phyloP scores from a whole-genome alignment of 2,888 invertebrate genomes.

The Eledone cirrhosa region DNA sequence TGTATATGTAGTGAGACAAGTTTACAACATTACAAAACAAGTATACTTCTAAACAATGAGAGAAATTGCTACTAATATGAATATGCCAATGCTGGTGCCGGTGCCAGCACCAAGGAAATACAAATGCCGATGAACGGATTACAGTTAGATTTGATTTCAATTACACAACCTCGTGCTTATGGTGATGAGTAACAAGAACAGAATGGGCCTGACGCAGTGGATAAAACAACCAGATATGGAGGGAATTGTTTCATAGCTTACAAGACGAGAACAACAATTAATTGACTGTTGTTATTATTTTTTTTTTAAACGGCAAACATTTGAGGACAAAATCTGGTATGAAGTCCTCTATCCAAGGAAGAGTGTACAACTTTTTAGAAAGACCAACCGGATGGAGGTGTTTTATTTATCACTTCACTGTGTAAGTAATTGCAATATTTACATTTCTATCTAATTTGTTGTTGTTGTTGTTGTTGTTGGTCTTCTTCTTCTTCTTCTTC shows the following conservation, averaged over 20 bases:
- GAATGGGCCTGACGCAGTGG: conserved; percentile 37
- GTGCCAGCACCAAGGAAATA: too few species aligned
- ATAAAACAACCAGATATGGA: conserved; percentile 23
- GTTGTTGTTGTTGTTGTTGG: not conserved
- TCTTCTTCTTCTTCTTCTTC: not conserved
- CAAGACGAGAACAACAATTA: conserved; percentile 34
- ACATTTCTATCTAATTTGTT: not conserved
- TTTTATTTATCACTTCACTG: conserved; percentile 83
- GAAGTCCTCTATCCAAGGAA: conserved; percentile 72
- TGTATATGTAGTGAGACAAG: too few species aligned
- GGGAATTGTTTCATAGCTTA: not conserved
- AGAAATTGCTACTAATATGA: too few species aligned
- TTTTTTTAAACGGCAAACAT: conserved; percentile 38
- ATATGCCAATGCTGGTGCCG: too few species aligned
- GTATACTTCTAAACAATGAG: too few species aligned
- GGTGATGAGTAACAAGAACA: conserved; percentile 24
- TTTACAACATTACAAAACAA: too few species aligned
- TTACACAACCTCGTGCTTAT: too few species aligned
- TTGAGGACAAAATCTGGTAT: conserved; percentile 38
- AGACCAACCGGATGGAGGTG: conserved; percentile 84
- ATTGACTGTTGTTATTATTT: too few species aligned
- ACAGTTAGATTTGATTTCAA: too few species aligned
- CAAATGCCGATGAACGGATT: too few species aligned
- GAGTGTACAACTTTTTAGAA: conserved; percentile 83
- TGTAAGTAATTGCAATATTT: conserved; percentile 73